Base-by-base conservation (phyloP, 2,797 vertebrate genomes). In the Protosalanx chinensis region DNA sequence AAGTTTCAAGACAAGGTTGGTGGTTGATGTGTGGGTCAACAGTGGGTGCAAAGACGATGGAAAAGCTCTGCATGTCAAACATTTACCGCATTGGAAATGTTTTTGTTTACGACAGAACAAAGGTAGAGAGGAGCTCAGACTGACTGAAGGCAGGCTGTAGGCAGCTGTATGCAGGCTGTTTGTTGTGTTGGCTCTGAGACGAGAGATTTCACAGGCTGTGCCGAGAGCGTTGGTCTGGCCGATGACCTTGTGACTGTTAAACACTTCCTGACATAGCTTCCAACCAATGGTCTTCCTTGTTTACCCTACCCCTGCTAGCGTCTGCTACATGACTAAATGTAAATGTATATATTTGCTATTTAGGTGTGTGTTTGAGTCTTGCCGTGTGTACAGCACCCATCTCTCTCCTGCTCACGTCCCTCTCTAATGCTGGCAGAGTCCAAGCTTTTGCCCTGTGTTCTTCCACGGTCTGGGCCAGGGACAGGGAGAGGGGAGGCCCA, bases 181-280 rank as follows among this genome's bases (percentile, higher is more conserved):
- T 78, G 76, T 76, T 58, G 15, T 69, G 59, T 67, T 2, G 82
- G 76, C 75, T 76, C 80, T 78, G 81, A 81, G 16, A 15, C 18
- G 78, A 83, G 37, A 61, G 61, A 67, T 41, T 67, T 72, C 37
- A 78, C 18, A 46, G 64, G 70, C 74, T 78, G 76, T 78, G 72
- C 77, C 70, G 74, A 18, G 1, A 73, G 64, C 79, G 68, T 61
- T 83, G 76, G 64, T n/a, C 53, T 72, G 68, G 46, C 37, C 66
- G 60, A 72, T 72, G 66, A 79, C 77, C 80, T 76, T 80, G 84
- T 81, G 83, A 78, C 75, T 65, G 62, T 73, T 66, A 64, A 29
- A 7, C 70, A 76, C 74, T 71, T 64, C 64, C 67, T 79, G 69
- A 60, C 63, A 66, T 75, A 60, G 75, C n/a, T 61, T 35, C 66